phyloP scores from a whole-genome alignment of 2,113 vertebrate genomes.

The Perca fluviatilis region DNA sequence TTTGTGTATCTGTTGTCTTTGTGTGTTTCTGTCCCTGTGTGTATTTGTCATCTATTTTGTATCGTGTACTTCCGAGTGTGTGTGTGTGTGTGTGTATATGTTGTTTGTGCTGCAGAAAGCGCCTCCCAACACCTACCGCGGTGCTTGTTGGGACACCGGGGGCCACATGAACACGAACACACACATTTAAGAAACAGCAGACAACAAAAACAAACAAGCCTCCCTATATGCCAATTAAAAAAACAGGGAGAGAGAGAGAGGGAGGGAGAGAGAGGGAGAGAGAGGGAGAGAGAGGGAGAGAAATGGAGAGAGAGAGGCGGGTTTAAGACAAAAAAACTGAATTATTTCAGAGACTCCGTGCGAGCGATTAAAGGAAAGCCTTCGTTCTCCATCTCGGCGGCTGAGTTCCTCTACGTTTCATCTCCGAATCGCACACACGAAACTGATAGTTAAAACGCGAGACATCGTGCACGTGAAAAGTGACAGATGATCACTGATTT shows the following conservation, averaged over 20 bases:
- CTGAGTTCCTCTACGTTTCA: neutral
- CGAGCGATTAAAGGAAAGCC: conserved; percentile 22
- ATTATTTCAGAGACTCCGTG: conserved; percentile 46
- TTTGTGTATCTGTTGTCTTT: conserved; percentile 24
- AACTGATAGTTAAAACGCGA: too few relatives aligned
- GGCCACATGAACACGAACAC: conserved; percentile 78
- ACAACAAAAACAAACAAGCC: conserved; percentile 83
- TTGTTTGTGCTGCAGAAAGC: conserved; percentile 55
- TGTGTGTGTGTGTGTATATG: conserved; percentile 25
- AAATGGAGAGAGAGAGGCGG: conserved; percentile 23
- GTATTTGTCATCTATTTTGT: conserved; percentile 53
- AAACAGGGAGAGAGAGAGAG: conserved; percentile 31
- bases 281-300: neutral
- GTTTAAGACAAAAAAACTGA: conserved; percentile 58
- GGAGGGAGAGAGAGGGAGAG: conserved; percentile 8
- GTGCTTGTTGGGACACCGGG: conserved; percentile 79
- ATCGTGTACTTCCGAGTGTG: conserved; percentile 43
- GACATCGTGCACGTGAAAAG: too few relatives aligned
- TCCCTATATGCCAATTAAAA: conserved; percentile 81
- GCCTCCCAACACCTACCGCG: conserved; percentile 78
- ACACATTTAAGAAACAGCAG: conserved; percentile 78
- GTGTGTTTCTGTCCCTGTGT: conserved; percentile 36
- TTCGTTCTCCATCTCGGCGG: neutral
- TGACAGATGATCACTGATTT: neutral
- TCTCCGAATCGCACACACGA: neutral